Conservation (phyloP, 2,888 invertebrate genomes). For the Lacanobia wlatinum region DNA sequence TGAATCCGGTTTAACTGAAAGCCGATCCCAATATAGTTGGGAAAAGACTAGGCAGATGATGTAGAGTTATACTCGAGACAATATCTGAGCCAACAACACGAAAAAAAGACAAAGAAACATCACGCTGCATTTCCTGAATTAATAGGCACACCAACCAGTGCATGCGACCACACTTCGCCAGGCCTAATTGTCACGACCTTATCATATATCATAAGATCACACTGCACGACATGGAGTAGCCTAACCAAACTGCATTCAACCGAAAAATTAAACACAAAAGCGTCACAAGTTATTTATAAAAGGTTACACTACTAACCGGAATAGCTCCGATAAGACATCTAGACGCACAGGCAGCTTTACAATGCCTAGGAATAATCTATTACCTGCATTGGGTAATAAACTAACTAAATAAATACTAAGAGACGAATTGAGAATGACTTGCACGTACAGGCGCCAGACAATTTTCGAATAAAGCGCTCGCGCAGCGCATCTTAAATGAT, state of each 20-base stretch:
- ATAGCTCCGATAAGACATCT: constrained; percentile 19
- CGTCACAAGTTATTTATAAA: constrained; percentile 3
- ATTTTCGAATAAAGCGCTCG: constrained; percentile 68
- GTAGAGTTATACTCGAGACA: too few relatives aligned
- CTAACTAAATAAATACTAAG: constrained; percentile 44
- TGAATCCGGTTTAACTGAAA: too few relatives aligned
- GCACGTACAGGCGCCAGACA: constrained; percentile 76
- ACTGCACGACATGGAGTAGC: too few relatives aligned
- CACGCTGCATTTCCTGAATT: too few relatives aligned
- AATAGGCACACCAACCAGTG: too few relatives aligned
- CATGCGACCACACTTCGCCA: too few relatives aligned
- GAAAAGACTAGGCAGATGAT: too few relatives aligned
- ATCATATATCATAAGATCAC: too few relatives aligned
- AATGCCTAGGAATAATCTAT: constrained; percentile 40
- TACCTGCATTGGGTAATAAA: constrained; percentile 55
- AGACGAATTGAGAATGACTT: constrained; percentile 59
- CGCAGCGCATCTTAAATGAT: constrained; percentile 67
- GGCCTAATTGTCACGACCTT: too few relatives aligned
- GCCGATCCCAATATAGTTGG: too few relatives aligned
- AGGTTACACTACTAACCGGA: constrained; percentile 20
- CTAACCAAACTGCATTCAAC: background rate
- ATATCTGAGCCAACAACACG: too few relatives aligned
- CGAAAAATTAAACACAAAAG: background rate
- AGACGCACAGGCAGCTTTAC: constrained; percentile 25
- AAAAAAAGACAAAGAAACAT: too few relatives aligned